A percentile compares a stretch with the other conserved stretches of the same genome.
These are phyloP conservation scores for Epizoanthus fatuus DNA, from an alignment of 92 coral and sea anemone species.

Conservation along the genomic window DNA sequence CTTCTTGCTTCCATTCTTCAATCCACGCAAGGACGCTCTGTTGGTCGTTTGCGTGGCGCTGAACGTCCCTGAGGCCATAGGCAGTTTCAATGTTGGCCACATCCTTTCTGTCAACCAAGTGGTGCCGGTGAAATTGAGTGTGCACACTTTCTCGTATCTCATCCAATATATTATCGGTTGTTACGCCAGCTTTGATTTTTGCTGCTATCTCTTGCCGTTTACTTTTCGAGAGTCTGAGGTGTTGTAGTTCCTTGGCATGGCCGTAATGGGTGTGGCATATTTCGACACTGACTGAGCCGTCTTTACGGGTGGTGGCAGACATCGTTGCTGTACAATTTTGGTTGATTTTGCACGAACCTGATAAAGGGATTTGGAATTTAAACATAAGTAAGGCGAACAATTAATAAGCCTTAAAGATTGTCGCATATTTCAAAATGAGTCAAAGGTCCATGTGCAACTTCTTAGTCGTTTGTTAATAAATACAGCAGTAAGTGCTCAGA, in stretches of 20 bases:
- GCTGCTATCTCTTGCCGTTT: constrained; percentile 66
- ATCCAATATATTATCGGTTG: constrained; percentile 58
- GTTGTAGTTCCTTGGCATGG: constrained; percentile 70
- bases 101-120: constrained; percentile 65
- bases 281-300: constrained; percentile 42
- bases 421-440: no score
- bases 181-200: constrained; percentile 56
- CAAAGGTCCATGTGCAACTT: no score
- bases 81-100: constrained; percentile 45
- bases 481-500: no score
- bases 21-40: constrained; percentile 74
- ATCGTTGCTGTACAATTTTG: constrained; percentile 68
- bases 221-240: constrained; percentile 44
- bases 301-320: constrained; percentile 2
- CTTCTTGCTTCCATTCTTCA: constrained; percentile 59
- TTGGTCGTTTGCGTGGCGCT: constrained; percentile 73
- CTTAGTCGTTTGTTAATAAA: no score
- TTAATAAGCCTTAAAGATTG: no score
- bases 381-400: no score
- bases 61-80: constrained; percentile 44
- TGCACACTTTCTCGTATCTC: constrained; percentile 58
- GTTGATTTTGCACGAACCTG: constrained; percentile 71
- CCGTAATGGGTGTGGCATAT: constrained; percentile 70
- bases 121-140: constrained; percentile 51
- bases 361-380: neutral